phyloP scores from a whole-genome alignment of 1,140 invertebrate genomes.

The Drosophila guanche region DNA sequence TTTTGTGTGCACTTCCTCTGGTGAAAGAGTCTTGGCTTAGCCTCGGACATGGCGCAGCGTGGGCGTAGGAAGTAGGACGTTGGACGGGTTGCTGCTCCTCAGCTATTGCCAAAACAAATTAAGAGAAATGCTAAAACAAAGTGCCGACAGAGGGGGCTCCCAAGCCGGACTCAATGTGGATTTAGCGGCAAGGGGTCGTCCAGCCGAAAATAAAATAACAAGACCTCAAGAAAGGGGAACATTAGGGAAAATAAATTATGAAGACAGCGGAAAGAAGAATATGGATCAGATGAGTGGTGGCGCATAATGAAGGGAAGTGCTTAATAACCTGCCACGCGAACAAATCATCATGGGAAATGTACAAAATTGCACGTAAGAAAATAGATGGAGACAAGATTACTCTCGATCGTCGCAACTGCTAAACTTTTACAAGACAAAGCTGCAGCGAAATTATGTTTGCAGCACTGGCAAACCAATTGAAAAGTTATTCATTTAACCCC shows the following conservation, averaged over 20 bases:
- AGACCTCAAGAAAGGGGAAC: conserved; percentile 19
- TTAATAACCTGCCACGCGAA: conserved; percentile 21
- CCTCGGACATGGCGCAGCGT: too few relatives aligned
- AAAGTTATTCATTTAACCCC: neutral
- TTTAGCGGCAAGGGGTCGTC: conserved; percentile 27
- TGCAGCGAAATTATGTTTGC: neutral
- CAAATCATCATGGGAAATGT: too few relatives aligned
- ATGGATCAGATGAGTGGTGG: conserved; percentile 25
- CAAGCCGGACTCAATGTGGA: conserved; percentile 44
- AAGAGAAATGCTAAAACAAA: conserved; percentile 79
- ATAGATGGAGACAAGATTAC: too few relatives aligned
- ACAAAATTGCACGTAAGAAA: too few relatives aligned
- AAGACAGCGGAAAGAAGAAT: conserved; percentile 9
- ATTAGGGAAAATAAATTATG: conserved; percentile 47
- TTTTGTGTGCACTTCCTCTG: conserved; percentile 6
- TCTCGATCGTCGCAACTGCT: too few relatives aligned
- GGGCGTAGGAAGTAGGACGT: too few relatives aligned
- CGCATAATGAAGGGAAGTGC: conserved; percentile 24
- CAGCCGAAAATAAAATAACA: conserved; percentile 39
- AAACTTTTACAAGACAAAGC: too few relatives aligned
- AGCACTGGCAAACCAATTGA: neutral
- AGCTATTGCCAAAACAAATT: conserved; percentile 75
- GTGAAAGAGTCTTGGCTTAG: too few relatives aligned
- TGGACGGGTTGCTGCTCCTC: neutral
- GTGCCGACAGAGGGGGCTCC: conserved; percentile 39